Conservation (phyloP, 2,113 vertebrate genomes). For the Pycnonotus jocosus region DNA sequence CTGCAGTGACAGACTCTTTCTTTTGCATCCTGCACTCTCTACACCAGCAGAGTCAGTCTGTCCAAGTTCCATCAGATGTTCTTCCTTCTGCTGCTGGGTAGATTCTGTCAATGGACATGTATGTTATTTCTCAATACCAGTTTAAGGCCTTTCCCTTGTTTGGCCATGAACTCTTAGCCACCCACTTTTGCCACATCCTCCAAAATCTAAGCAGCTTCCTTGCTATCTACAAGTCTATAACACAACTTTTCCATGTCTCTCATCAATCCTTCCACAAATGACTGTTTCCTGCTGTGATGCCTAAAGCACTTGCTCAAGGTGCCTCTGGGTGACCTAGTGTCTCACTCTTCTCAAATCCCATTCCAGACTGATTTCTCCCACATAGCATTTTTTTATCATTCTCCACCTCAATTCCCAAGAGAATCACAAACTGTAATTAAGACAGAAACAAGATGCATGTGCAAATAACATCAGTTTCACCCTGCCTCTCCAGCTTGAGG, state of each 20-base stretch:
- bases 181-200: not conserved
- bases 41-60: not conserved
- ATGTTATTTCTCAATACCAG: not conserved
- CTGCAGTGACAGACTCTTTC: not conserved
- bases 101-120: slow-evolving; percentile 32
- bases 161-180: not conserved
- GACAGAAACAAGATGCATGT: not conserved
- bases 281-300: not conserved
- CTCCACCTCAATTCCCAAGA: not conserved
- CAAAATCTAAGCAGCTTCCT: not conserved
- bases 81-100: not conserved
- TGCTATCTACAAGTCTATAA: not conserved
- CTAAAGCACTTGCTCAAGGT: not conserved
- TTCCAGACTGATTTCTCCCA: not conserved
- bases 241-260: not conserved
- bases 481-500: not conserved
- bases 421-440: not conserved
- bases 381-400: not conserved
- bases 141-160: not conserved
- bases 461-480: not conserved
- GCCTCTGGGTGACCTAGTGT: not conserved
- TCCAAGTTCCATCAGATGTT: not conserved
- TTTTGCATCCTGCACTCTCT: slow-evolving; percentile 1
- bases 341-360: not conserved
- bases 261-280: not conserved